These are phyloP conservation scores for Deilephila elpenor DNA, from an alignment of 2,888 invertebrate genomes.

Conservation along the genomic window DNA sequence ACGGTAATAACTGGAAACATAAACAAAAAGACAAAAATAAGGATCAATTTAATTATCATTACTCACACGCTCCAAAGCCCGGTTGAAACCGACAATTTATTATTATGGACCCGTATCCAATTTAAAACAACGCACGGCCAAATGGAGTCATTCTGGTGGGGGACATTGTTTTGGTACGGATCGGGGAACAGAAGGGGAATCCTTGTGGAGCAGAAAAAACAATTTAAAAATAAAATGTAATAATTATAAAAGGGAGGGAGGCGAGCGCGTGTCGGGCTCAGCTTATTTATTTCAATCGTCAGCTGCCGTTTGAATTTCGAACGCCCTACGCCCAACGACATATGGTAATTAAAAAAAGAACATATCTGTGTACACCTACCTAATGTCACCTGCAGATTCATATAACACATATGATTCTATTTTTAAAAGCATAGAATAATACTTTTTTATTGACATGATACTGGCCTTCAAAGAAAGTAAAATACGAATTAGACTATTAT, in stretches of 20 bases:
- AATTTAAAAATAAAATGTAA: constrained; percentile 85
- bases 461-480: neutral
- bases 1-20: constrained; percentile 33
- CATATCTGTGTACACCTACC: constrained; percentile 12
- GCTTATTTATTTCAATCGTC: constrained; percentile 79
- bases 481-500: neutral
- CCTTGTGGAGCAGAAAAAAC: constrained; percentile 81
- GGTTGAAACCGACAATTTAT: constrained; percentile 83
- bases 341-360: constrained; percentile 28
- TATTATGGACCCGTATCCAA: constrained; percentile 84
- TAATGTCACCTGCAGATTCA: constrained; percentile 11
- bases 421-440: neutral
- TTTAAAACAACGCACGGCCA: constrained; percentile 82
- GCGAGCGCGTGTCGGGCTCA: constrained; percentile 77
- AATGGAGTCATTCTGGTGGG: constrained; percentile 75
- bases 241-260: constrained; percentile 82
- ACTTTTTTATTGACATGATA: neutral
- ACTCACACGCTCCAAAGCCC: constrained; percentile 75
- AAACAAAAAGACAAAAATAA: constrained; percentile 64
- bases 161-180: constrained; percentile 77
- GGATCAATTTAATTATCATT: constrained; percentile 82
- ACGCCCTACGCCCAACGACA: constrained; percentile 48
- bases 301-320: constrained; percentile 78
- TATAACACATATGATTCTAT: neutral
- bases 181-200: constrained; percentile 67